Percentiles rank a stretch among this genome's conserved stretches.
Conservation (phyloP, 2,113 vertebrate species). For the Columba janthina region DNA sequence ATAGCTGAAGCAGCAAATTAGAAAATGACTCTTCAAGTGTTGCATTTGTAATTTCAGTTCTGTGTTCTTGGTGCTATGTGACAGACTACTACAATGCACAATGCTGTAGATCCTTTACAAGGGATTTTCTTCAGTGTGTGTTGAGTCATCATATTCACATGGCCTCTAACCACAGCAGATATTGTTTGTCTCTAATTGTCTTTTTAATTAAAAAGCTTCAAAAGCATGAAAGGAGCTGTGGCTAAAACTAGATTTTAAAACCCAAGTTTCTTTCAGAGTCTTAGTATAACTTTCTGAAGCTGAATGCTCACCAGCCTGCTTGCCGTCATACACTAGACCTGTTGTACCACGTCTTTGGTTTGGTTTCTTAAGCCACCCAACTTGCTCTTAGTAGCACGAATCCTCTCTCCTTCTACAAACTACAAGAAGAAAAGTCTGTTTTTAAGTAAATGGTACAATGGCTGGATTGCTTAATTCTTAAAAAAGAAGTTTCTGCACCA, state of each 20-base stretch:
- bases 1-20: background rate
- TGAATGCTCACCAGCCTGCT: background rate
- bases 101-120: background rate
- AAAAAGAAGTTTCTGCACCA: background rate
- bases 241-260: background rate
- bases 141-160: background rate
- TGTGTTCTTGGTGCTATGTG: background rate
- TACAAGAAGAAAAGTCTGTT: background rate
- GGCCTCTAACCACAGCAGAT: background rate
- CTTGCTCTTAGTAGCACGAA: background rate
- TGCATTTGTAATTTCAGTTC: background rate
- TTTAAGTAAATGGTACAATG: background rate
- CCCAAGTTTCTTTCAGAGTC: background rate
- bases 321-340: background rate
- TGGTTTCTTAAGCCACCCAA: background rate
- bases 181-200: background rate
- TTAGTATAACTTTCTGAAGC: background rate
- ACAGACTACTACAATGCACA: background rate
- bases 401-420: background rate
- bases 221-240: background rate
- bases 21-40: background rate
- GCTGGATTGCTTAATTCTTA: background rate
- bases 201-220: conserved; percentile 49
- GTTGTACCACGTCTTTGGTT: background rate
- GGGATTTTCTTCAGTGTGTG: background rate